A percentile compares a stretch with the other conserved stretches of the same genome.
Conservation (phyloP, 2,888 invertebrate species). For the Spodoptera exigua region DNA sequence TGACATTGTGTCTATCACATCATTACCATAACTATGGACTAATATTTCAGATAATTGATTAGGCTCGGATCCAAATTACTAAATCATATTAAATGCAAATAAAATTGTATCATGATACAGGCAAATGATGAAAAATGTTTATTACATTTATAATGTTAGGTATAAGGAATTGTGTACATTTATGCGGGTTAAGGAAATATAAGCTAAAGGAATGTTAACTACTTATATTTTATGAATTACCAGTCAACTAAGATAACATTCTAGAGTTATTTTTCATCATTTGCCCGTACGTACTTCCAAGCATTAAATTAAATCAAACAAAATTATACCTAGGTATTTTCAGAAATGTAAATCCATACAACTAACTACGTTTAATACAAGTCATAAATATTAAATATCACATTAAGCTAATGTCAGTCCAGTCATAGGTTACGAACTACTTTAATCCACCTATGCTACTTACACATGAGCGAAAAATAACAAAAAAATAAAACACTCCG, state of each 20-base stretch:
- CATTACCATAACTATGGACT: slow-evolving; percentile 64
- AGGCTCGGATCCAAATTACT: slow-evolving; percentile 77
- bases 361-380: slow-evolving; percentile 80
- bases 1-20: slow-evolving; percentile 70
- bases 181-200: slow-evolving; percentile 16
- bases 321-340: slow-evolving; percentile 63
- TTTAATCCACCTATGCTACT: slow-evolving; percentile 67
- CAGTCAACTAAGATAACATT: not conserved
- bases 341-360: slow-evolving; percentile 73
- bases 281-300: slow-evolving; percentile 57
- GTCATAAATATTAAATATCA: slow-evolving; percentile 88
- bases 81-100: slow-evolving; percentile 81
- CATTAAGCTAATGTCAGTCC: slow-evolving; percentile 88
- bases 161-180: slow-evolving; percentile 5
- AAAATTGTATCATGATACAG: slow-evolving; percentile 64
- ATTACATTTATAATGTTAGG: slow-evolving; percentile 10
- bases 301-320: slow-evolving; percentile 62
- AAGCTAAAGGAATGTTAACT: slow-evolving; percentile 24
- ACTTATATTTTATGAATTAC: not conserved
- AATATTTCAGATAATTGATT: slow-evolving; percentile 71
- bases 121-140: slow-evolving; percentile 62
- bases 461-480: slow-evolving; percentile 68
- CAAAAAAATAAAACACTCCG: slow-evolving; percentile 42
- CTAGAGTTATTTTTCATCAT: slow-evolving; percentile 24
- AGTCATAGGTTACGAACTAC: slow-evolving; percentile 83